These are phyloP conservation scores for Eupithecia abbreviata DNA, from an alignment of 2,888 invertebrate species.

Conservation along the genomic window DNA sequence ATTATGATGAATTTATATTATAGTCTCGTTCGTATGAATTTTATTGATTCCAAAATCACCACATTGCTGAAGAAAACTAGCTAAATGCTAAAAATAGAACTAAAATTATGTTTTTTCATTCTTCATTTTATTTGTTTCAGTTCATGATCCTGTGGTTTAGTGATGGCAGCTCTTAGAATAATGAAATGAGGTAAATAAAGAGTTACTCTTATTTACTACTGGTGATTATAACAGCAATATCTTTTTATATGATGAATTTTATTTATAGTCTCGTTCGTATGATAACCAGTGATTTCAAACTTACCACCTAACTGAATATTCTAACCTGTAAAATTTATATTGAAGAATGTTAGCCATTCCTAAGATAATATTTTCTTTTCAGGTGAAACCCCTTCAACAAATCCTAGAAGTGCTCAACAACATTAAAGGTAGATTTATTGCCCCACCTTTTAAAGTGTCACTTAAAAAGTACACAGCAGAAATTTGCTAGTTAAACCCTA, in stretches of 20 bases:
- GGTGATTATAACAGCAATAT: neutral
- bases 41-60: conserved; percentile 33
- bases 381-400: neutral
- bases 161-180: neutral
- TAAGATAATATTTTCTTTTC: neutral
- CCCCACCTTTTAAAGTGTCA: neutral
- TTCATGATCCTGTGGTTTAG: neutral
- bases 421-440: neutral
- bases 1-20: conserved; percentile 44
- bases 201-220: neutral
- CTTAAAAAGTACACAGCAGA: neutral
- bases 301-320: conserved; percentile 39
- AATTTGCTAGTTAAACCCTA: neutral
- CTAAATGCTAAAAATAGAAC: neutral
- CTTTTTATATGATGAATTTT: neutral
- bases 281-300: conserved; percentile 67
- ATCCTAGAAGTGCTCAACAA: neutral
- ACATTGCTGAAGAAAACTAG: conserved; percentile 25
- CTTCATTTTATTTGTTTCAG: neutral
- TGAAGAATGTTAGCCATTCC: neutral
- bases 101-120: neutral
- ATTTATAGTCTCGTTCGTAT: conserved; percentile 51
- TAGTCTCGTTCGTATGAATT: conserved; percentile 38
- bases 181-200: neutral
- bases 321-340: neutral